phyloP scores from a whole-genome alignment of 2,113 vertebrate species.

The Oreochromis spilurus region DNA sequence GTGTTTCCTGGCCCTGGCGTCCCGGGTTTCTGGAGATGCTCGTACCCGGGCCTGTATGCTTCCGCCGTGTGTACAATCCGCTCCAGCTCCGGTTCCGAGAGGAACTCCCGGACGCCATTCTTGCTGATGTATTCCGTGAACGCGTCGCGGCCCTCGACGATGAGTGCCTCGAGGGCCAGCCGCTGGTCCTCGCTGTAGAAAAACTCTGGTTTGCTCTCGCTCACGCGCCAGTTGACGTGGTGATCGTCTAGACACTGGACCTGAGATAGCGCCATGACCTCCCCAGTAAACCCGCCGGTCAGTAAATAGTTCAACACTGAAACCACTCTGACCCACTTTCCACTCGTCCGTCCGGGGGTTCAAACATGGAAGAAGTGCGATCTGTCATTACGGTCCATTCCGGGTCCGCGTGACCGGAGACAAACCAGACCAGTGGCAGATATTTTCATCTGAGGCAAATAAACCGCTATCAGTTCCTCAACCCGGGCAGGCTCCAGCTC shows the following conservation, averaged over 20 bases:
- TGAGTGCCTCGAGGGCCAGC: conserved; percentile 83
- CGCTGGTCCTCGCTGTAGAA: conserved; percentile 95
- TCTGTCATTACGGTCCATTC: conserved; percentile 18
- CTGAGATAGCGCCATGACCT: conserved; percentile 88
- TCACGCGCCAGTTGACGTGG: conserved; percentile 92
- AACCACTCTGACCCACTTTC: conserved; percentile 8
- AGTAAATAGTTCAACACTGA: background rate
- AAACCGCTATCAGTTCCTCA: background rate
- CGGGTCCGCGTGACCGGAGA: background rate
- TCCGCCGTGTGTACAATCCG: conserved; percentile 74
- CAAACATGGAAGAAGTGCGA: background rate
- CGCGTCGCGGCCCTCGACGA: conserved; percentile 74
- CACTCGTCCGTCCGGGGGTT: background rate
- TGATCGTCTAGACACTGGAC: conserved; percentile 91
- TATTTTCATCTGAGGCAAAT: background rate
- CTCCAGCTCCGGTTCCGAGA: conserved; percentile 85
- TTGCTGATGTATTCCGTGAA: conserved; percentile 77
- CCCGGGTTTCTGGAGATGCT: conserved; percentile 62
- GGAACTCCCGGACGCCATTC: conserved; percentile 81
- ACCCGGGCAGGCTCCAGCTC: background rate
- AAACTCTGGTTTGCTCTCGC: conserved; percentile 91
- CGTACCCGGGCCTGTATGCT: conserved; percentile 81
- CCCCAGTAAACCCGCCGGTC: background rate
- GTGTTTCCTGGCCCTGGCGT: conserved; percentile 20
- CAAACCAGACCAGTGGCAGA: background rate